phyloP scores from a whole-genome alignment of 92 coral and sea anemone species.

The Diadumene lineata region DNA sequence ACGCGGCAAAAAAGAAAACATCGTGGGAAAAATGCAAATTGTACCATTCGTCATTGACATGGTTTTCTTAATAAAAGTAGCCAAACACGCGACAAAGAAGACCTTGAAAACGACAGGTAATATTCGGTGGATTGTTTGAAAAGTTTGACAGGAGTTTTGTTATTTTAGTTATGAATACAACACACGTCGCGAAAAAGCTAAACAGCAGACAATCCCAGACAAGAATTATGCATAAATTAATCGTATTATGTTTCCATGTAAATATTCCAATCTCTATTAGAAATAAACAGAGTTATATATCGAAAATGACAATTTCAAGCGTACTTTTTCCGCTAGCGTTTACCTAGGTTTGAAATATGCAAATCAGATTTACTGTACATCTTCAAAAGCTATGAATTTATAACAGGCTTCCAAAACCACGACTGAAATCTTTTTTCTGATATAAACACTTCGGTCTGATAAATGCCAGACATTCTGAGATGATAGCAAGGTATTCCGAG shows the following conservation, averaged over 20 bases:
- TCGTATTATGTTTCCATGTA: too few species aligned
- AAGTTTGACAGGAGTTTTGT: background rate
- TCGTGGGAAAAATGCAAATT: too few species aligned
- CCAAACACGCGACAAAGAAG: background rate
- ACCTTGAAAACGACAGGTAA: background rate
- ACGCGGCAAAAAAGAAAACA: too few species aligned
- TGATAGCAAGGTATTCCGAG: background rate
- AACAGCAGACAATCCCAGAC: background rate
- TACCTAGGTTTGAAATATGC: background rate
- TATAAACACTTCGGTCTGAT: background rate
- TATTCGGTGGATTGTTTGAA: background rate
- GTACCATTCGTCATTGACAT: too few species aligned
- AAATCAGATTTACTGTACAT: constrained; percentile 6
- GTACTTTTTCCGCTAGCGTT: background rate
- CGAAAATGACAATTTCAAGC: too few species aligned
- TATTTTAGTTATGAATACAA: background rate
- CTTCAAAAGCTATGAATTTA: constrained; percentile 1
- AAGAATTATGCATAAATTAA: background rate
- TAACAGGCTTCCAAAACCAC: background rate
- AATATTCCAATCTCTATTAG: too few species aligned
- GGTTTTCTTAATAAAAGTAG: background rate
- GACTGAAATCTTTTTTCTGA: constrained; percentile 1
- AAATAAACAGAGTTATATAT: too few species aligned
- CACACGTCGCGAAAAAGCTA: background rate
- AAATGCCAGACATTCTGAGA: background rate